Percentiles rank a stretch among this genome's conserved stretches.
These are phyloP conservation scores for Sycophila sp. DNA, from an alignment of 1,140 invertebrate genomes.

Conservation along the genomic window DNA sequence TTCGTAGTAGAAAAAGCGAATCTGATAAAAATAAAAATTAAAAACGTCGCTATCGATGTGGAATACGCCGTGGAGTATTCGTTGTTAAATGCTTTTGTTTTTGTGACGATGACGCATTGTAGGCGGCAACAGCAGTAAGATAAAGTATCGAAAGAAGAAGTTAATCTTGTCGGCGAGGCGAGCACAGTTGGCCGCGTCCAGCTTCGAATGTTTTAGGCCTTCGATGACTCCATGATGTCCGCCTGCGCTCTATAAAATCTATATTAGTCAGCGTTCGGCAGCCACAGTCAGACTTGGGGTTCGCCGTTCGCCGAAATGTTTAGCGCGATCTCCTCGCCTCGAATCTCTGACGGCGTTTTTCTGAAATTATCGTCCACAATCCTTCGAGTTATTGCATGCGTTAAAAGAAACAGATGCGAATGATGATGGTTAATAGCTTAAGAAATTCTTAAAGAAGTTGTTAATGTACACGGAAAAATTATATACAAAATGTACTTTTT, in stretches of 20 bases:
- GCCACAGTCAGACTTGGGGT: slow-evolving; percentile 55
- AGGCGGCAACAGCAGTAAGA: too few relatives aligned
- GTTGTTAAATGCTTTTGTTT: slow-evolving; percentile 14
- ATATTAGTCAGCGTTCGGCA: background rate
- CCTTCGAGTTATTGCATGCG: too few relatives aligned
- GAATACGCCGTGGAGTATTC: slow-evolving; percentile 37
- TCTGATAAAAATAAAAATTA: slow-evolving; percentile 20
- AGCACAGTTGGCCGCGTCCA: background rate
- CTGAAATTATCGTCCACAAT: slow-evolving; percentile 44
- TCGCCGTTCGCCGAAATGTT: slow-evolving; percentile 41
- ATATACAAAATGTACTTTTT: slow-evolving; percentile 25
- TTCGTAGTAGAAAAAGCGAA: background rate
- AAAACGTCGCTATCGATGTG: background rate
- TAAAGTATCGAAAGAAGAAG: background rate
- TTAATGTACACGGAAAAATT: too few relatives aligned
- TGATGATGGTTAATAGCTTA: too few relatives aligned
- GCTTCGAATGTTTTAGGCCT: too few relatives aligned
- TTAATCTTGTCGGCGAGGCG: background rate
- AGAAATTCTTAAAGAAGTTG: too few relatives aligned
- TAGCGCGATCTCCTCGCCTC: slow-evolving; percentile 54
- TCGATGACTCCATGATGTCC: background rate
- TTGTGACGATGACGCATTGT: background rate
- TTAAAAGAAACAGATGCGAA: too few relatives aligned
- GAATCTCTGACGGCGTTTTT: slow-evolving; percentile 48
- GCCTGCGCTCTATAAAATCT: background rate